A percentile compares a stretch with the other conserved stretches of the same genome.
Evolutionary conservation across 2,113 vertebrate genomes (phyloP).

Genomic region (Phaethornis superciliosus): DNA sequence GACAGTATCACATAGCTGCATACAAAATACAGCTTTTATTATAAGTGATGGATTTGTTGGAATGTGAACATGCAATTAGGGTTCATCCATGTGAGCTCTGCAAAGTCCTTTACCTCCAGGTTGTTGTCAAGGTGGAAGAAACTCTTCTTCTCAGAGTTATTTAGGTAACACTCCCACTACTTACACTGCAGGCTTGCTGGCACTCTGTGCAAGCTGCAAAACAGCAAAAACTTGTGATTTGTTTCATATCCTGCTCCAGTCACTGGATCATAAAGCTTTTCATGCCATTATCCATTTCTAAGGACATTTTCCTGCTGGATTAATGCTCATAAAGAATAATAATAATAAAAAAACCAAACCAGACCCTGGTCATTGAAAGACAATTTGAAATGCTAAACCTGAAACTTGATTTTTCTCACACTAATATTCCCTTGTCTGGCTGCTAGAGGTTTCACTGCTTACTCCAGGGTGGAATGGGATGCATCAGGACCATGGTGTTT

Average conservation of each 20-base stretch:
- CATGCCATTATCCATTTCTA: background rate
- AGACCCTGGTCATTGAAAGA: background rate
- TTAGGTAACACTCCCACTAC: background rate
- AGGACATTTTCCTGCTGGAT: background rate
- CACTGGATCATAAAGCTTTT: background rate
- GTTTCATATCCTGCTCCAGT: background rate
- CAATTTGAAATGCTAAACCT: background rate
- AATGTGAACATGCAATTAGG: rapidly evolving
- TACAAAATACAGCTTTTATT: background rate
- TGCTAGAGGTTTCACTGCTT: background rate
- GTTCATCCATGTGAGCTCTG: background rate
- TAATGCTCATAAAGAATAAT: background rate
- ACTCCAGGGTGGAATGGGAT: background rate
- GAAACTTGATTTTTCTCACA: background rate
- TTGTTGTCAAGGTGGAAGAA: rapidly evolving
- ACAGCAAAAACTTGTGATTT: background rate
- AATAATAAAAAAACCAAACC: background rate
- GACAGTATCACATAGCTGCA: rapidly evolving
- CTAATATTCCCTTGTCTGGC: background rate
- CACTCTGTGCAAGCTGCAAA: background rate
- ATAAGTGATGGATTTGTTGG: background rate
- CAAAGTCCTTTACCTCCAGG: background rate
- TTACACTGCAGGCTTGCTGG: background rate
- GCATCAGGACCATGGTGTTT: background rate
- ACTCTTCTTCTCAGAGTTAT: background rate